Evolutionary conservation across 2,888 invertebrate species (phyloP).

Genomic region (Thumatha senex): DNA sequence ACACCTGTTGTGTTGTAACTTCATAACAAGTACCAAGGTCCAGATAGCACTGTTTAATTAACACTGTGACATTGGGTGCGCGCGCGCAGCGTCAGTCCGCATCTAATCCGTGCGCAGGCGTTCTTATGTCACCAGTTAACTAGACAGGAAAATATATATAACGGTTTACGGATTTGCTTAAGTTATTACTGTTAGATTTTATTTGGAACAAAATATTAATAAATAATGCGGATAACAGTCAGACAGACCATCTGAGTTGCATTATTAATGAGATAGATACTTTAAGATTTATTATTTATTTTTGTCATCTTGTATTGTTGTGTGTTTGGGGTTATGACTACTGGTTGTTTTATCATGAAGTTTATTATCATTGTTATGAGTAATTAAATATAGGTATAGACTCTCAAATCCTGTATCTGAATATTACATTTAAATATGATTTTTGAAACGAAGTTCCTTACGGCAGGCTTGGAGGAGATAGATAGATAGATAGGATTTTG

Average conservation of each 20-base stretch:
- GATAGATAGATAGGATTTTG: no score
- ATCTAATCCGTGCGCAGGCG: constrained; percentile 35
- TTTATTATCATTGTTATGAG: no score
- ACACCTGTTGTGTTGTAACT: constrained; percentile 33
- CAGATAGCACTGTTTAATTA: constrained; percentile 40
- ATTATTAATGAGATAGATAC: constrained; percentile 32
- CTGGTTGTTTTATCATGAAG: constrained; percentile 4
- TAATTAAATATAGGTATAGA: background rate
- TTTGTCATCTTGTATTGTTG: constrained; percentile 23
- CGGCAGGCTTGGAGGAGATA: no score
- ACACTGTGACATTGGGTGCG: constrained; percentile 40
- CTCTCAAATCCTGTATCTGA: no score
- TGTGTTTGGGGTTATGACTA: background rate
- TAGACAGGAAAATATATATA: constrained; percentile 35
- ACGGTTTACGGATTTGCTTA: constrained; percentile 44
- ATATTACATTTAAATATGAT: no score
- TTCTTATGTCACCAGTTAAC: constrained; percentile 43
- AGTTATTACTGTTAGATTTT: constrained; percentile 41
- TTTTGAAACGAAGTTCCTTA: no score
- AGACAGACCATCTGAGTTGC: constrained; percentile 27
- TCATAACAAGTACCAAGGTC: constrained; percentile 39
- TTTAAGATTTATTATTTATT: constrained; percentile 28
- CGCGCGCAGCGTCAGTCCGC: constrained; percentile 32
- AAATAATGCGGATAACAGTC: constrained; percentile 38
- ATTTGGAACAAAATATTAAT: constrained; percentile 36